phyloP scores from a whole-genome alignment of 2,797 vertebrate species.

The Alca torda region DNA sequence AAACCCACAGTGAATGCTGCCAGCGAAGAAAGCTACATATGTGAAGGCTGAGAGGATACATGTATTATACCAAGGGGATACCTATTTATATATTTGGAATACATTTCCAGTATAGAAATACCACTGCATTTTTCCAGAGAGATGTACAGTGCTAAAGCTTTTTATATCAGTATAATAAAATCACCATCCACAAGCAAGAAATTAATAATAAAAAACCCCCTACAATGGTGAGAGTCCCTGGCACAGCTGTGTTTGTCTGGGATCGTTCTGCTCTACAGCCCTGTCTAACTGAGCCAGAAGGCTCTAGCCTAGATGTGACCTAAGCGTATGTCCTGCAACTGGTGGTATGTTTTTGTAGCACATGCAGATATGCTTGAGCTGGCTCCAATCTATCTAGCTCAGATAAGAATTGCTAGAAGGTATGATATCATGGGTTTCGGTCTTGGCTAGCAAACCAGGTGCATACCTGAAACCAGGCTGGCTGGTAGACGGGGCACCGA shows the following conservation, averaged over 20 bases:
- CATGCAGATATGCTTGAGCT: not conserved
- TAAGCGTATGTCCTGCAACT: not conserved
- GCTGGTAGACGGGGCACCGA: not conserved
- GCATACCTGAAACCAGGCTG: not conserved
- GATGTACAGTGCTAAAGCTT: not conserved
- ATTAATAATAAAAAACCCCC: fast-evolving
- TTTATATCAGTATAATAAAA: not conserved
- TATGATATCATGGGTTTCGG: not conserved
- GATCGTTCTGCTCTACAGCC: not conserved
- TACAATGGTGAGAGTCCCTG: not conserved
- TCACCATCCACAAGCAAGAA: not conserved
- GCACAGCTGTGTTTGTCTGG: conserved; percentile 1
- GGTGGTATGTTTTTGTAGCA: not conserved
- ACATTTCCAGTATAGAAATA: not conserved
- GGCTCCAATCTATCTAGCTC: not conserved
- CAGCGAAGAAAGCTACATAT: not conserved
- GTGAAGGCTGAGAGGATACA: not conserved
- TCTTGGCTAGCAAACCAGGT: not conserved
- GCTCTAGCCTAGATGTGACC: not conserved
- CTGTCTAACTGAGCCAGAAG: not conserved
- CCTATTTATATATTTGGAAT: not conserved
- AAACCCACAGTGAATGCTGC: not conserved
- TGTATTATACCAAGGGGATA: not conserved
- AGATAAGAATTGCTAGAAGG: conserved; percentile 7
- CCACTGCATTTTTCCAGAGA: not conserved